These are phyloP conservation scores for Siphonodentalium dalli DNA, from an alignment of 2,888 invertebrate species.

Conservation along the genomic window DNA sequence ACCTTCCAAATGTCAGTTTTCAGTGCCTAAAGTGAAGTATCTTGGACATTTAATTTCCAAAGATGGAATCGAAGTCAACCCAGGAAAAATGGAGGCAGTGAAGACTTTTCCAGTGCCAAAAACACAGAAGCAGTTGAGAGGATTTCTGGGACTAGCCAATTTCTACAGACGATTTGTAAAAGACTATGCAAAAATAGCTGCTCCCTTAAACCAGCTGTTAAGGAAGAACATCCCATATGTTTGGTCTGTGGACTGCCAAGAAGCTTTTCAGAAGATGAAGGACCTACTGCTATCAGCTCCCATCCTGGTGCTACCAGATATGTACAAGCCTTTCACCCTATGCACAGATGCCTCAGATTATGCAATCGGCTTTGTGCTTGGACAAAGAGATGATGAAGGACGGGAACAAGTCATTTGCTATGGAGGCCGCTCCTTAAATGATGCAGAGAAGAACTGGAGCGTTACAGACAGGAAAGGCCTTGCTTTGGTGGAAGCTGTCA, in stretches of 20 bases:
- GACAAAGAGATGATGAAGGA: too few species aligned
- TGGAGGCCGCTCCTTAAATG: constrained; percentile 26
- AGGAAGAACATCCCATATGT: constrained; percentile 10
- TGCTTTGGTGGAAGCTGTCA: constrained; percentile 30
- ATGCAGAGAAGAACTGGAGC: constrained; percentile 22
- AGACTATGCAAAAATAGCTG: constrained; percentile 17
- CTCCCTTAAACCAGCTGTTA: constrained; percentile 18
- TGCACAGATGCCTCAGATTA: too few species aligned
- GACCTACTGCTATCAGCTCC: too few species aligned
- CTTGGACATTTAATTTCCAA: constrained; percentile 24
- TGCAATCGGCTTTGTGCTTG: too few species aligned
- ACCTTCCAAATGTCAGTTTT: constrained; percentile 30
- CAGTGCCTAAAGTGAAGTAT: constrained; percentile 19
- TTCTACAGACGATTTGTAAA: constrained; percentile 25
- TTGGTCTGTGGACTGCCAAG: constrained; percentile 21
- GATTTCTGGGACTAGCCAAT: constrained; percentile 17
- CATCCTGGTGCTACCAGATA: too few species aligned
- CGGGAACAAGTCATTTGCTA: constrained; percentile 26
- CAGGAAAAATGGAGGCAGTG: constrained; percentile 14
- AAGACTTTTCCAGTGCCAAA: constrained; percentile 16
- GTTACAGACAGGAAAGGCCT: constrained; percentile 30
- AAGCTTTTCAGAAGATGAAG: constrained; percentile 22
- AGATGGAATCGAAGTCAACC: constrained; percentile 21
- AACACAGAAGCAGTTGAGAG: constrained; percentile 14
- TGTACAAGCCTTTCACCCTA: too few species aligned